These are phyloP conservation scores for Hirudo medicinalis DNA, from an alignment of 1,140 invertebrate genomes.

Conservation along the genomic window DNA sequence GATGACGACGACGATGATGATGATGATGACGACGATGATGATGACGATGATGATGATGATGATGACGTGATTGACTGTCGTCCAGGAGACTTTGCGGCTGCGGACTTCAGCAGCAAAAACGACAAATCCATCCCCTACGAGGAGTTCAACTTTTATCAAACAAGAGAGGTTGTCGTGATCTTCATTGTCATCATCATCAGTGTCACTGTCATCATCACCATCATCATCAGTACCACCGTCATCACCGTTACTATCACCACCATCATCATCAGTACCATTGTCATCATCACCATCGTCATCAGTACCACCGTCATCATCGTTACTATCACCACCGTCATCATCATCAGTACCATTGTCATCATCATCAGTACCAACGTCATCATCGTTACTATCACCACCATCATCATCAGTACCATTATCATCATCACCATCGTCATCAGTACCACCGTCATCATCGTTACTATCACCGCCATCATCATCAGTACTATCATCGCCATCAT, in stretches of 20 bases:
- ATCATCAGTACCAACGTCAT: too few species aligned
- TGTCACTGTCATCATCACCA: not conserved
- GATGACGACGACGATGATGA: not conserved
- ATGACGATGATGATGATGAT: too few species aligned
- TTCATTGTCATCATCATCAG: not conserved
- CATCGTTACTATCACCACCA: too few species aligned
- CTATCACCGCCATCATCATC: not conserved
- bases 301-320: too few species aligned
- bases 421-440: not conserved
- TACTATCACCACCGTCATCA: too few species aligned
- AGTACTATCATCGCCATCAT: too few species aligned
- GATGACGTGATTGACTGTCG: too few species aligned
- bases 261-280: not conserved
- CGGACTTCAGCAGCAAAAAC: not conserved
- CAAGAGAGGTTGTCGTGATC: too few species aligned
- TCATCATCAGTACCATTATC: not conserved
- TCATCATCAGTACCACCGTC: not conserved
- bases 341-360: too few species aligned
- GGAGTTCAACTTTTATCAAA: not conserved
- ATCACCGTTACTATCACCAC: not conserved
- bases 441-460: not conserved
- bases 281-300: constrained; percentile 1
- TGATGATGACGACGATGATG: too few species aligned
- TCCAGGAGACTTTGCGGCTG: too few species aligned
- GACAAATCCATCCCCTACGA: not conserved